Evolutionary conservation across 2,888 invertebrate genomes (phyloP).

Genomic region (Stomorhina lunata): DNA sequence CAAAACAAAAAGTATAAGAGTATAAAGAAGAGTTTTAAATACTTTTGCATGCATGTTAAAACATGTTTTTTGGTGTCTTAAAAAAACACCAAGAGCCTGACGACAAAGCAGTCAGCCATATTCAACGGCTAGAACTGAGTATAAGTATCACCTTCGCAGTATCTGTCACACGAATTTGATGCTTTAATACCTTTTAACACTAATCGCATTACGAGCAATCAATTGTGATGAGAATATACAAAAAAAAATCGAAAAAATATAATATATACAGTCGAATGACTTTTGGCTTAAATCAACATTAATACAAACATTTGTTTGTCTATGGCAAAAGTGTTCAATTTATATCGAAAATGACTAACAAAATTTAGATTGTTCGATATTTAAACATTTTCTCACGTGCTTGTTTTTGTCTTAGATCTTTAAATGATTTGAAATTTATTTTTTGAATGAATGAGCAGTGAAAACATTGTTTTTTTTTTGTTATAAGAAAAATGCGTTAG

Average conservation of each 20-base stretch:
- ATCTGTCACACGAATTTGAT: constrained; percentile 78
- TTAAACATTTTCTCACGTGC: constrained; percentile 69
- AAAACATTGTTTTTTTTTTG: neutral
- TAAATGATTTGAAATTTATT: too few species aligned
- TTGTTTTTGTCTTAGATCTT: constrained; percentile 37
- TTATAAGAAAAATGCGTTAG: neutral
- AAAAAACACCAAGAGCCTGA: constrained; percentile 30
- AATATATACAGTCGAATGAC: constrained; percentile 45
- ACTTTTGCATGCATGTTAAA: constrained; percentile 65
- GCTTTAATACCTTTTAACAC: constrained; percentile 80
- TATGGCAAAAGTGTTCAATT: constrained; percentile 11
- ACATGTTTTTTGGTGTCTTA: constrained; percentile 50
- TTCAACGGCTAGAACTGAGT: neutral
- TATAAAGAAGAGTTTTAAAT: constrained; percentile 28
- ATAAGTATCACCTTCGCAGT: constrained; percentile 53
- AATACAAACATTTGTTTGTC: constrained; percentile 2
- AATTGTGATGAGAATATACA: constrained; percentile 80
- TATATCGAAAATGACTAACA: constrained; percentile 48
- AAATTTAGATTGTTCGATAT: constrained; percentile 50
- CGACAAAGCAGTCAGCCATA: constrained; percentile 25
- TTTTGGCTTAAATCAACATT: constrained; percentile 28
- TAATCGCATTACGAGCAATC: constrained; percentile 79
- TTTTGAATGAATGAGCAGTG: constrained; percentile 3
- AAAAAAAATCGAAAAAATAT: constrained; percentile 69
- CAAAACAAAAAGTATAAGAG: constrained; percentile 14